Base-by-base conservation (phyloP, 1,140 invertebrate species). In the Drosophila prosaltans region DNA sequence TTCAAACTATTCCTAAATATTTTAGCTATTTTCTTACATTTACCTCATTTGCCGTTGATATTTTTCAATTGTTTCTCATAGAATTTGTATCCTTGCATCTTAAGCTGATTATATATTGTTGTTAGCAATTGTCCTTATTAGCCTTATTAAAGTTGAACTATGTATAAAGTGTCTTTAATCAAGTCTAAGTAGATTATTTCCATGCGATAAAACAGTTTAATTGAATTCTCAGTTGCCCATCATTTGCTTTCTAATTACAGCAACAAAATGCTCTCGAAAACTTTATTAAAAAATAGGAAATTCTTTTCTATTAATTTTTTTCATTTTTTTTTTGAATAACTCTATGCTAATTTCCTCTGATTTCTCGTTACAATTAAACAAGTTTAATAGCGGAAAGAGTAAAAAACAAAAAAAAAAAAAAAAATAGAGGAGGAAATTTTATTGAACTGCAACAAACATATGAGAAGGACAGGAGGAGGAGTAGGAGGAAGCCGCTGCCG, bases 361-460 rank as follows among this genome's bases (percentile, higher is more conserved):
- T 41, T 59, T 75, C 75, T 43, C 54, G 66, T 41, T 45, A n/a
- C 48, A 69, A 69, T 76, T 11, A 77, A 77, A 77, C 66, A 70
- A 77, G 74, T 74, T 77, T 77, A 77, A 77, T 74, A 66, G 66
- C 69, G 65, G 9, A 16, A 16, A 55, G 3, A 26, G 28, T 30
- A 51, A 43, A 16, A 3, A 43, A 43, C 11, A 43, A 43, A 26
- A 21, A 1, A 24, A 2, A 9, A 3, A 21, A 51, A 51, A 10
- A 3, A 48, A 21, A 9, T 2, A 9, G 43, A 48, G 43, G n/a
- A 48, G 43, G 43, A 48, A 76, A 64, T 64, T 77, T 48, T 77
- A 77, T 77, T 77, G 74, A 77, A 77, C 73, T 45, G 73, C 65
- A 76, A 76, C 66, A 76, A 76, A 76, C 72, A 76, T 75, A 65